phyloP scores from a whole-genome alignment of 2,888 invertebrate species.

The Xanthorhoe spadicearia region DNA sequence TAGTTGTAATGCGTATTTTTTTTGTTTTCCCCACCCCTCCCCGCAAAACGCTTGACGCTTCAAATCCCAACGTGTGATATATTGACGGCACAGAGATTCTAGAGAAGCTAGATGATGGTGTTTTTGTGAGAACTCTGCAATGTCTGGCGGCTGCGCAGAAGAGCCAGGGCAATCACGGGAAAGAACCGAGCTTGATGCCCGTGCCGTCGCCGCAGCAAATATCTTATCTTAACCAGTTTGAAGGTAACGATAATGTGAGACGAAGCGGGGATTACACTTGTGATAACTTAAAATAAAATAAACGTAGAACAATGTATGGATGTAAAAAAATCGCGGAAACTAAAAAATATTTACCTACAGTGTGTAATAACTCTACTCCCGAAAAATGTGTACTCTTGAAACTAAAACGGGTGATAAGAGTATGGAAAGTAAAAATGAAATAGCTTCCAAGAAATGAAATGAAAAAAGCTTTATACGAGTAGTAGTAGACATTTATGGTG shows the following conservation, averaged over 20 bases:
- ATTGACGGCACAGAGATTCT: conserved; percentile 69
- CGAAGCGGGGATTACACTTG: conserved; percentile 54
- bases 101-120: conserved; percentile 82
- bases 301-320: not conserved
- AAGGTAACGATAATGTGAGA: conserved; percentile 84
- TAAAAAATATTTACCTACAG: no score
- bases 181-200: conserved; percentile 96
- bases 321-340: no score
- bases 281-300: conserved; percentile 9
- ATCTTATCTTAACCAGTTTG: conserved; percentile 97
- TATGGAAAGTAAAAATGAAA: no score
- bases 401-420: no score
- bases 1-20: conserved; percentile 85
- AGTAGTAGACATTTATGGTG: no score
- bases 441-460: no score
- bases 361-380: no score
- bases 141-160: conserved; percentile 83
- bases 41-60: conserved; percentile 83
- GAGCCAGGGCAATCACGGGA: conserved; percentile 80
- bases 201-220: conserved; percentile 98
- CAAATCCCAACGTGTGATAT: conserved; percentile 79
- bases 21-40: conserved; percentile 77
- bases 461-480: no score
- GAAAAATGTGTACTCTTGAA: no score
- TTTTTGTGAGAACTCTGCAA: conserved; percentile 84